phyloP scores from a whole-genome alignment of 2,113 vertebrate species.

The Emydocephalus ijimae region DNA sequence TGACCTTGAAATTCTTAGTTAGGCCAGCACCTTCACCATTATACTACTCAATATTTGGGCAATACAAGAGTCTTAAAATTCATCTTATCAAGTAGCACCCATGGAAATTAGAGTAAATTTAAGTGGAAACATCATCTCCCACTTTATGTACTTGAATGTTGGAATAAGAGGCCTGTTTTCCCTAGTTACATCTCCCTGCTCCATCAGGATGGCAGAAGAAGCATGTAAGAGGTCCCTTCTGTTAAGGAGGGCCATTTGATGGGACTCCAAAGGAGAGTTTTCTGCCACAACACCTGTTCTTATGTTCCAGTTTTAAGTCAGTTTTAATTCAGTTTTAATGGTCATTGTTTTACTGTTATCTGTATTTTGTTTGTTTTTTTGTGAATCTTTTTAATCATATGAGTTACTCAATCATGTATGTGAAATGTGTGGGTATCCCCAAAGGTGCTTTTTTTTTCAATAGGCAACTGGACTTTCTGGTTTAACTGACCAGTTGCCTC shows the following conservation, averaged over 20 bases:
- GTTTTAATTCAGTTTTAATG: not conserved
- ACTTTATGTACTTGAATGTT: not conserved
- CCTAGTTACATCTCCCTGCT: not conserved
- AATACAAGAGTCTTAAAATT: not conserved
- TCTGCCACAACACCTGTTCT: not conserved
- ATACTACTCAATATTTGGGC: not conserved
- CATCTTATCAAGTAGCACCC: not conserved
- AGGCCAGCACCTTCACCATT: not conserved
- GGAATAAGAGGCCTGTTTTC: not conserved
- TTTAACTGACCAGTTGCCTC: too few relatives aligned
- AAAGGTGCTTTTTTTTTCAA: too few relatives aligned
- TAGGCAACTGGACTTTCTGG: too few relatives aligned
- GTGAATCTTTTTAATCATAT: not conserved
- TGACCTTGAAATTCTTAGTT: not conserved
- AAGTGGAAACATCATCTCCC: not conserved
- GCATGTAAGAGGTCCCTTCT: not conserved
- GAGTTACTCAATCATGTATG: not conserved
- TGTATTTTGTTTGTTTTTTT: not conserved
- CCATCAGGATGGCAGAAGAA: not conserved
- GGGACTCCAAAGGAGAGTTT: not conserved
- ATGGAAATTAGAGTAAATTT: not conserved
- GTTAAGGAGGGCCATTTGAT: not conserved
- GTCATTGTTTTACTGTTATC: not conserved
- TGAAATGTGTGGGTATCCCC: not conserved
- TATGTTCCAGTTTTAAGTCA: not conserved